Percentiles rank a stretch among this genome's conserved stretches.
Evolutionary conservation across 2,888 invertebrate species (phyloP).

Genomic region (Protodeltote pygarga): DNA sequence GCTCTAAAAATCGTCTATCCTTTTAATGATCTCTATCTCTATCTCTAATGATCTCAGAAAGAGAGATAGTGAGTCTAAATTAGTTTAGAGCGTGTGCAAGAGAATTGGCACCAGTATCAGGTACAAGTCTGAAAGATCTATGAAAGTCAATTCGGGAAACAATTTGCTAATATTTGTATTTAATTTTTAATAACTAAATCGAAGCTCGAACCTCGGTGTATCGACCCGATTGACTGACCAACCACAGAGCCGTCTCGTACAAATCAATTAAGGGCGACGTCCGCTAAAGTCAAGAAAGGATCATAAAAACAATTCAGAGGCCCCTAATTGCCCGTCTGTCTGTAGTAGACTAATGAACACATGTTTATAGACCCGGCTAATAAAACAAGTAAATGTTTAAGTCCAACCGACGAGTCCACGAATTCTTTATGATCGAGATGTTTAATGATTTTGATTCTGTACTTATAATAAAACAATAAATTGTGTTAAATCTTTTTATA

Average conservation of each 20-base stretch:
- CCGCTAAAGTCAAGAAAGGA: conserved; percentile 54
- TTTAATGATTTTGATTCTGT: conserved; percentile 30
- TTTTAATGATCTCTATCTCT: too few species aligned
- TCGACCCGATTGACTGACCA: conserved; percentile 1
- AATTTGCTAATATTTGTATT: not conserved
- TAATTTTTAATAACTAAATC: not conserved
- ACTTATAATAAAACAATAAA: conserved; percentile 37
- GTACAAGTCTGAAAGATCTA: too few species aligned
- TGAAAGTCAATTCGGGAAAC: not conserved
- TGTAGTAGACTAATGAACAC: conserved; percentile 61
- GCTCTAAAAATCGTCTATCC: too few species aligned
- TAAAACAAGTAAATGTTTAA: conserved; percentile 46
- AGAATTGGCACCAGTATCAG: too few species aligned
- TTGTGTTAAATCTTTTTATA: conserved; percentile 10
- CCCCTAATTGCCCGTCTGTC: conserved; percentile 60
- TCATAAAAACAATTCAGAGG: conserved; percentile 61
- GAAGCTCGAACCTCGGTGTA: not conserved
- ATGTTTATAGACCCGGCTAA: conserved; percentile 50
- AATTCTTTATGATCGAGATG: conserved; percentile 38
- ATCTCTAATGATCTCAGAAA: too few species aligned
- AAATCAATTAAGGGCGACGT: conserved; percentile 57
- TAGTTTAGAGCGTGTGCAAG: too few species aligned
- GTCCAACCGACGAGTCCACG: conserved; percentile 32
- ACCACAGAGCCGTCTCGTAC: conserved; percentile 20
- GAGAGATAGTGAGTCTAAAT: too few species aligned